Base-by-base conservation (phyloP, 1,140 invertebrate species). In the Leptonema lineaticorne region DNA sequence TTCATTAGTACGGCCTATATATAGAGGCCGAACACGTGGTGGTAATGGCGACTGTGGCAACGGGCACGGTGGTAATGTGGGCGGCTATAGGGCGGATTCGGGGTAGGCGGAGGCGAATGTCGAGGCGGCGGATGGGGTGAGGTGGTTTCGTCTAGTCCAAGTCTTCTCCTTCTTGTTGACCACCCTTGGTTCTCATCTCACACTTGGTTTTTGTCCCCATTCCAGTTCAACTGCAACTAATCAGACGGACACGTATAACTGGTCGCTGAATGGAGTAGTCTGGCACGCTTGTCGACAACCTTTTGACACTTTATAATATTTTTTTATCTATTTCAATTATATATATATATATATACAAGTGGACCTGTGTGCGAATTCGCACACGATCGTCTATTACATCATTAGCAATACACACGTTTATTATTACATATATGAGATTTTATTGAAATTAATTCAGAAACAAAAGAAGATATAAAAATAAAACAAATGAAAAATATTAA, bases 211-310 rank as follows among this genome's bases (percentile, higher is more conserved):
- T 24, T 53, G 11, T 24, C 20, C 33, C 26, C 20, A 33, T 11
- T n/a, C 27, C 62, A 20, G 22, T 24, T 63, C 60, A 37, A 63
- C 45, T 70, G 69, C 69, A 70, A 63, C 64, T 70, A 70, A 71
- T 71, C 69, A 71, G 69, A 68, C 69, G 65, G 37, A 64, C 53
- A 62, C 62, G 57, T 57, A 70, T 57, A 71, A 71, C 46, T 64
- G 45, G 45, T 22, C 24, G 45, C 30, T 69, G 62, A 69, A 69
- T 69, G 68, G 63, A 69, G 29, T 26, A 64, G 62, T 64, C 62
- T 64, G 45, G 27, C 7, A 2, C 41, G 29, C 30, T 8, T 37
- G 45, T 46, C 9, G 41, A 5, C 62, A 64, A 64, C 46, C 59
- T 37, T 45, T 45, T 37, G 6, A 5, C 16, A 27, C 8, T 28